A percentile compares a stretch with the other conserved stretches of the same genome.
Conservation (phyloP, 2,797 vertebrate species). For the Eutrigla gurnardus region DNA sequence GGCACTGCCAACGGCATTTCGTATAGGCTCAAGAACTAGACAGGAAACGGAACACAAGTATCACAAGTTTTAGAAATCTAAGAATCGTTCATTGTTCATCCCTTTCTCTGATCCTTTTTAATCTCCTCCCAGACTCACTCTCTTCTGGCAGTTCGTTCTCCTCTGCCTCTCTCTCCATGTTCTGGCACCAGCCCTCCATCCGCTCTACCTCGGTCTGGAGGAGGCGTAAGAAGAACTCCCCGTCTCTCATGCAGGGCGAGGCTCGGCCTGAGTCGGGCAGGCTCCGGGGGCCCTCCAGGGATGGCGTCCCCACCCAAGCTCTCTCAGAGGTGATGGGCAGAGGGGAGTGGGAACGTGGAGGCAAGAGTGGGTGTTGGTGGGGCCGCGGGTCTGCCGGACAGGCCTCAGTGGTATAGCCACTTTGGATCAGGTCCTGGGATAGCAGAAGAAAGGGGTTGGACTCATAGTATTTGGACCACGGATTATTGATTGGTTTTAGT, state of each 20-base stretch:
- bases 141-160: constrained; percentile 96
- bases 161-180: constrained; percentile 97
- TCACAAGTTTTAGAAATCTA: constrained; percentile 21
- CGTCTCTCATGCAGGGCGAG: constrained; percentile 94
- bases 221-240: constrained; percentile 97
- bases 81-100: constrained; percentile 16
- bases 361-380: constrained; percentile 81
- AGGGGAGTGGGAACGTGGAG: constrained; percentile 83
- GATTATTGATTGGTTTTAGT: not conserved
- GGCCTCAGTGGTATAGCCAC: constrained; percentile 82
- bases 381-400: constrained; percentile 80
- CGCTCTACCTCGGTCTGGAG: constrained; percentile 97
- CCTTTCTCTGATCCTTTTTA: constrained; percentile 5
- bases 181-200: constrained; percentile 99
- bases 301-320: constrained; percentile 81
- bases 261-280: constrained; percentile 95
- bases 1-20: constrained; percentile 94
- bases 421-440: constrained; percentile 87
- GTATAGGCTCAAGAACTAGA: constrained; percentile 95
- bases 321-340: constrained; percentile 83
- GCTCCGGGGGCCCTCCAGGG: constrained; percentile 92
- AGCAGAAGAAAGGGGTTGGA: constrained; percentile 7
- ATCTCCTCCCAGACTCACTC: constrained; percentile 75
- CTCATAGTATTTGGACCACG: not conserved
- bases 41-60: constrained; percentile 24